Base-by-base conservation (phyloP, 2,888 invertebrate species). In the Caenorhabditis wallacei region DNA sequence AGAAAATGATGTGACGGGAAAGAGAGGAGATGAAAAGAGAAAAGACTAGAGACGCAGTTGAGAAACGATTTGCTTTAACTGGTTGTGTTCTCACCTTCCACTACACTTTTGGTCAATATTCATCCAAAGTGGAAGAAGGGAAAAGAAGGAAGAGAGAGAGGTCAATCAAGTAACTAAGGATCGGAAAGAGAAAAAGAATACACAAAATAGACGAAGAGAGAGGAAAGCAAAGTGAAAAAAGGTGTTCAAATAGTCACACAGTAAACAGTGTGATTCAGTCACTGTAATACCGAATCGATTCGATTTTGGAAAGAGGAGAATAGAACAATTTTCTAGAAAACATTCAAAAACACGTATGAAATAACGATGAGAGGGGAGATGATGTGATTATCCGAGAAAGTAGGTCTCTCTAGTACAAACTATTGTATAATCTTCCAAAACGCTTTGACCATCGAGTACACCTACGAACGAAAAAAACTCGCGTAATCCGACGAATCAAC, bases 181-280 rank as follows among this genome's bases (percentile, higher is more conserved):
- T 48, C 37, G 26, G 40, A 35, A 48, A 64, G 11, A 20, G 18
- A 24, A 37, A 40, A 24, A 48, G 22, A 40, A 40, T 24, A 40
- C 35, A 43, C 37, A 54, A 35, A 64, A 54, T 40, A 68, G 30
- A 30, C 13, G 24, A 56, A 4, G 40, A 35, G 66, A 22, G 54
- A 59, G 54, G 48, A n/a, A n/a, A 20, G 35, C 35, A 20, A 22
- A 61, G 43, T 22, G 48, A 37, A 24, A 56, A 78, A 78, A 78
- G 78, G 78, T 78, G 78, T 78, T 78, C 78, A 78, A 78, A 78
- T 43, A 78, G 54, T 69, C 61, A 66, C 51, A 69, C 54, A 53
- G 54, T 61, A 78, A 69, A 78, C 51, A 78, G 40, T 54, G 69
- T 76, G 76, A 78, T 63, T 54, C 54, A 78, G 61, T 53, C 51